Percentiles rank a stretch among this genome's conserved stretches.
Evolutionary conservation across 2,888 invertebrate genomes (phyloP).

Genomic region (Agonum fuliginosum): DNA sequence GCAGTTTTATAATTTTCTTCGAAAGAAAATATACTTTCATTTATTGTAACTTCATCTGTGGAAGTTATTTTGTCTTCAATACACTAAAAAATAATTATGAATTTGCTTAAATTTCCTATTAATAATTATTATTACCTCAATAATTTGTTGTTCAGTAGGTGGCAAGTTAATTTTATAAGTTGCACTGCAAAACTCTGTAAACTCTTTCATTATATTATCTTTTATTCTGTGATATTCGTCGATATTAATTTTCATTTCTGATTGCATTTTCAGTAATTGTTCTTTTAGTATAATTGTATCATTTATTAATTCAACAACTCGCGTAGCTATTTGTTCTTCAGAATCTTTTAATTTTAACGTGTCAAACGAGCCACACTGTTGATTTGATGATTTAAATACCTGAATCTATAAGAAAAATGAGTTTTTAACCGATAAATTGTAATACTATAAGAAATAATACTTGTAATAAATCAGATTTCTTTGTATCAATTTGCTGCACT

Average conservation of each 20-base stretch:
- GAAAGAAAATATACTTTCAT: background rate
- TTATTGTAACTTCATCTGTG: constrained; percentile 1
- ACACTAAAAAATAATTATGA: constrained; percentile 23
- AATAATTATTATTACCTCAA: constrained; percentile 18
- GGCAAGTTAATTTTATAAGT: constrained; percentile 64
- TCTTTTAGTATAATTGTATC: constrained; percentile 66
- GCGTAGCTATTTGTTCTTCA: constrained; percentile 46
- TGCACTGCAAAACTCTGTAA: constrained; percentile 67
- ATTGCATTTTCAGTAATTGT: constrained; percentile 66
- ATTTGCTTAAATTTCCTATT: constrained; percentile 3
- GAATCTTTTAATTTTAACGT: constrained; percentile 8
- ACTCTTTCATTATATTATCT: constrained; percentile 66
- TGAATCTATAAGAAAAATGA: constrained; percentile 38
- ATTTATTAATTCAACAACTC: constrained; percentile 51
- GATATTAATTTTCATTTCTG: constrained; percentile 66
- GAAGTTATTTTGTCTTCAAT: constrained; percentile 41
- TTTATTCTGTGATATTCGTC: constrained; percentile 65
- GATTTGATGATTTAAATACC: constrained; percentile 17
- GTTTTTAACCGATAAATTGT: background rate
- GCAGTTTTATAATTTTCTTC: too few species aligned
- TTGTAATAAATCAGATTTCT: constrained; percentile 64
- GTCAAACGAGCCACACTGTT: constrained; percentile 9
- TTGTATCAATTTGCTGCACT: constrained; percentile 61
- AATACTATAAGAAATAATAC: constrained; percentile 59
- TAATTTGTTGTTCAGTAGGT: constrained; percentile 25